These are phyloP conservation scores for Drosophila cognata DNA, from an alignment of 2,888 invertebrate genomes.

Conservation along the genomic window DNA sequence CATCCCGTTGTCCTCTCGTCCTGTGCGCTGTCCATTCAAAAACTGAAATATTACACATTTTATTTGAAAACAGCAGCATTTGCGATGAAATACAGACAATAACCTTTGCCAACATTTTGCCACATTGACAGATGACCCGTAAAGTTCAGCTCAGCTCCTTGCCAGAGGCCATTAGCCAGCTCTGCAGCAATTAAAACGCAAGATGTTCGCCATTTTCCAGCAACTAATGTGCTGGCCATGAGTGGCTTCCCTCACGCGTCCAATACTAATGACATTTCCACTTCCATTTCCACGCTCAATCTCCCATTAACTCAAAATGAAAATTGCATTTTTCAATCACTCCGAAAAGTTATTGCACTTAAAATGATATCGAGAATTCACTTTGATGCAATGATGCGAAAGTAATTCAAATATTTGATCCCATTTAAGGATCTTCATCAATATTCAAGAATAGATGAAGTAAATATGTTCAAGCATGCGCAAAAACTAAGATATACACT, in stretches of 20 bases:
- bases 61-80: conserved; percentile 65
- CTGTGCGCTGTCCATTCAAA: conserved; percentile 45
- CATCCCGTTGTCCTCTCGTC: conserved; percentile 14
- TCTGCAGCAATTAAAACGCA: not conserved
- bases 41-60: conserved; percentile 82
- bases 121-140: conserved; percentile 65
- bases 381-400: not conserved
- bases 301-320: conserved; percentile 7
- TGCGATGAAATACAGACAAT: conserved; percentile 63
- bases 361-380: not conserved
- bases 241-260: conserved; percentile 56
- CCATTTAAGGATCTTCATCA: not conserved
- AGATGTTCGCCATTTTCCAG: conserved; percentile 8
- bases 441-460: not conserved
- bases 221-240: conserved; percentile 66
- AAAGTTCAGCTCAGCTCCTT: conserved; percentile 19
- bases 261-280: conserved; percentile 60
- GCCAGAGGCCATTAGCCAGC: conserved; percentile 23
- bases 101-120: conserved; percentile 47
- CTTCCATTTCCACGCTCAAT: conserved; percentile 11
- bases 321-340: conserved; percentile 28
- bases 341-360: not conserved
- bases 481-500: not conserved
- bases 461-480: not conserved
- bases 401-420: not conserved